Base-by-base conservation (phyloP, 2,113 vertebrate species). In the Notothenia coriiceps region DNA sequence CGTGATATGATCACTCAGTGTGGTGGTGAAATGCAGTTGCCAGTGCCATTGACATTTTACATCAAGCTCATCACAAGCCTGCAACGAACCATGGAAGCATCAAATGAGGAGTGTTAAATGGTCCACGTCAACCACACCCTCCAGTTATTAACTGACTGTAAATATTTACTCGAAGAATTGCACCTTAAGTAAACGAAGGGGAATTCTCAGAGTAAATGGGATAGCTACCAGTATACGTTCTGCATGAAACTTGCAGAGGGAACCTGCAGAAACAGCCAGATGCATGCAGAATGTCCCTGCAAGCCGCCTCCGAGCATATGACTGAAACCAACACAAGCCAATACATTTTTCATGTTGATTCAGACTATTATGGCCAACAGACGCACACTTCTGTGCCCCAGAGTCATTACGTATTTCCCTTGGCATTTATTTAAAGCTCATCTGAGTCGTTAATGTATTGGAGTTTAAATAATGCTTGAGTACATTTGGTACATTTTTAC, bases 41-140 rank as follows among this genome's bases (percentile, higher is more conserved):
- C 51, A 59, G 52, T 66, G 71, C 47, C 70, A 35, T 25, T 89
- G 88, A 84, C 78, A 88, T 87, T 87, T 91, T 69, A 59, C 75
- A 86, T 84, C 52, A 77, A 61, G 61, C 80, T 83, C 89, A 77
- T 89, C 82, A 61, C 69, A 74, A 17, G 56, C 80, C 60, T 66
- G 71, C 88, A 82, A 60, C 40, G 78, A 89, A 89, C 70, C 91
- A 65, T 86, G 84, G 52, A 85, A 64, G 75, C 79, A 56, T 86
- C 81, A 89, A 91, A 88, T 86, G 85, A 88, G 84, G 52, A 83
- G 49, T 76, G 85, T 74, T 92, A 88, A 90, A 90, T 82, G 89
- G 90, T 84, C 79, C 84, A 80, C 55, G 73, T 84, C 84, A 88
- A 85, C 85, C 88, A 85, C 63, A 74, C 77, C 83, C 64, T 86